Percentiles rank a stretch among this genome's conserved stretches.
These are phyloP conservation scores for Zaprionus capensis DNA, from an alignment of 1,140 invertebrate species.

Conservation along the genomic window DNA sequence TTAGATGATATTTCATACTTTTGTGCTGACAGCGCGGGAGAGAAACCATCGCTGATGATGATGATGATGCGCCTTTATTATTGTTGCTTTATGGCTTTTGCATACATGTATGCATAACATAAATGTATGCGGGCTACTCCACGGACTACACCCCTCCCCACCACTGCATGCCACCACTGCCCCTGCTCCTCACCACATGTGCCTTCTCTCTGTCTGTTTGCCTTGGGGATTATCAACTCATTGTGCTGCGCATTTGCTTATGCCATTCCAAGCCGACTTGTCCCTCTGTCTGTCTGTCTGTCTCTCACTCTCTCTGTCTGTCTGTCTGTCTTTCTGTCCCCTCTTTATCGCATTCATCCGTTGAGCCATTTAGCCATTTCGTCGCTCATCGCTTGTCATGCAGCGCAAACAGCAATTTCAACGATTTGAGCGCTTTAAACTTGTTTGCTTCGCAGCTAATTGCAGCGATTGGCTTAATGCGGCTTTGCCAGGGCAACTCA, in stretches of 20 bases:
- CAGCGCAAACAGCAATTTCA: constrained; percentile 30
- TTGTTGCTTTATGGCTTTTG: constrained; percentile 79
- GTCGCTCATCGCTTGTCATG: constrained; percentile 27
- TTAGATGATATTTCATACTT: constrained; percentile 82
- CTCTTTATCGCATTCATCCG: constrained; percentile 38
- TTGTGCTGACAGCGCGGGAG: constrained; percentile 68
- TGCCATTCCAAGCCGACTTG: constrained; percentile 4
- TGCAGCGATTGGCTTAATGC: constrained; percentile 46
- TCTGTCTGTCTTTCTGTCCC: neutral
- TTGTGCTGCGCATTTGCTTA: constrained; percentile 57
- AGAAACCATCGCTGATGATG: constrained; percentile 44
- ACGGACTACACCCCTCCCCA: constrained; percentile 3
- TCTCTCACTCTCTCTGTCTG: neutral
- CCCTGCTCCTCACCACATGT: constrained; percentile 2
- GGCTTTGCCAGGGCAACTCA: constrained; percentile 4
- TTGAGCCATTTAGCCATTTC: constrained; percentile 45
- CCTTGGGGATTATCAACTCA: constrained; percentile 80
- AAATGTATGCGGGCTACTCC: constrained; percentile 25
- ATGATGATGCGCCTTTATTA: constrained; percentile 82
- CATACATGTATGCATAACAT: constrained; percentile 61
- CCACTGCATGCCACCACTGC: neutral
- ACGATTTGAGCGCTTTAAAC: constrained; percentile 39
- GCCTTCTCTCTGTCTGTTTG: constrained; percentile 46
- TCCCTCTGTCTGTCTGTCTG: neutral
- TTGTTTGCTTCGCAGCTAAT: constrained; percentile 47